These are phyloP conservation scores for Leptobrachium ailaonicum DNA, from an alignment of 2,113 vertebrate species.

Conservation along the genomic window DNA sequence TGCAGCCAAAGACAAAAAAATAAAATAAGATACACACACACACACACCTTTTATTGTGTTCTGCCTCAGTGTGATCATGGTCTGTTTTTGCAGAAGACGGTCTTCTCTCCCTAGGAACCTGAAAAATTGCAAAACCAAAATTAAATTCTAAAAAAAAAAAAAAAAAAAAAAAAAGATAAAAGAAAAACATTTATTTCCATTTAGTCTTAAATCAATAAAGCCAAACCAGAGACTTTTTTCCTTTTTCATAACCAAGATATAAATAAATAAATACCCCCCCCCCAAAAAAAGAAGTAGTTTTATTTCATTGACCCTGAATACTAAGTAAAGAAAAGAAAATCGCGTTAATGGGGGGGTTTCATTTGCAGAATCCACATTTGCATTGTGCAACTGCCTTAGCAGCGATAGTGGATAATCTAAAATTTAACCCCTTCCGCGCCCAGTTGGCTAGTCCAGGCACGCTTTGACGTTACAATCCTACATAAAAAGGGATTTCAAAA, in stretches of 20 bases:
- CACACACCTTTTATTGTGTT: conserved; percentile 91
- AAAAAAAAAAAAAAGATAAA: no score
- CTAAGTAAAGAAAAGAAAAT: no score
- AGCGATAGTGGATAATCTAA: not conserved
- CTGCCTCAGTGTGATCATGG: conserved; percentile 82
- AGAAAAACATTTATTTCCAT: no score
- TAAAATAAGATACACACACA: conserved; percentile 57
- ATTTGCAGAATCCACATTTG: not conserved
- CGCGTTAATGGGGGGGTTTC: no score
- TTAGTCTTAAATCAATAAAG: not conserved
- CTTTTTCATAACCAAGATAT: no score
- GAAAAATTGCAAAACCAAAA: not conserved
- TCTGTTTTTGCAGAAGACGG: conserved; percentile 85
- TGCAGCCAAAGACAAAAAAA: no score
- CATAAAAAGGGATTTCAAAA: not conserved
- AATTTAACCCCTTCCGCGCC: not conserved
- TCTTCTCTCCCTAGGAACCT: conserved; percentile 94
- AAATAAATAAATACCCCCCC: no score
- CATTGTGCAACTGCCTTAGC: not conserved
- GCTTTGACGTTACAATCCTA: not conserved
- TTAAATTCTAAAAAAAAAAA: no score
- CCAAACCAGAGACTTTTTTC: not conserved
- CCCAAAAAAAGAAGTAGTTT: no score
- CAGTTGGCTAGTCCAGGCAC: not conserved
- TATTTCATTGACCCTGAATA: no score